Evolutionary conservation across 2,888 invertebrate genomes (phyloP).

Genomic region (Alentia gelatinosa): DNA sequence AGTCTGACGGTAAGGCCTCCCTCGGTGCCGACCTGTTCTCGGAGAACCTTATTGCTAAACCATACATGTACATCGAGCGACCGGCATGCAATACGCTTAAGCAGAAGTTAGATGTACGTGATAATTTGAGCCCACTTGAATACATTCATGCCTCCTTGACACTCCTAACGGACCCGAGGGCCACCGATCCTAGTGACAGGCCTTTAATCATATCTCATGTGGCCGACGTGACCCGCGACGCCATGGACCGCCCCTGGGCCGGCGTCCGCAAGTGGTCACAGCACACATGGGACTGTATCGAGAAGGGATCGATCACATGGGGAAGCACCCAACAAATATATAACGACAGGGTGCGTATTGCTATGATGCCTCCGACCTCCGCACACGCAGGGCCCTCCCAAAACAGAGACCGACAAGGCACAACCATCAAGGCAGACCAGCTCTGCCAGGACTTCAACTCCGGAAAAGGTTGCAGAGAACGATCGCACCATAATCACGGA

Average conservation of each 20-base stretch:
- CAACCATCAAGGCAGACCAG: background rate
- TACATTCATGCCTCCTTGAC: background rate
- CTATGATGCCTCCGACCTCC: background rate
- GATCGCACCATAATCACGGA: background rate
- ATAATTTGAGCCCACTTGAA: background rate
- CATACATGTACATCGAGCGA: background rate
- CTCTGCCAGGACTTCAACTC: background rate
- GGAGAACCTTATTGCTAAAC: background rate
- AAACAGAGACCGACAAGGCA: background rate
- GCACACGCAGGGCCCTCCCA: background rate
- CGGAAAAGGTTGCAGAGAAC: slow-evolving; percentile 63
- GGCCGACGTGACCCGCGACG: background rate
- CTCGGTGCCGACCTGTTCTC: background rate
- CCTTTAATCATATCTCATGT: background rate
- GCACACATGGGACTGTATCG: background rate
- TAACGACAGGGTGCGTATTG: background rate
- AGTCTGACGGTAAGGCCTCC: background rate
- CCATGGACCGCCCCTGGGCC: background rate
- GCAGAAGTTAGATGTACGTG: background rate
- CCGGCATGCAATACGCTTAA: background rate
- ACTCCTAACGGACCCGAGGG: background rate
- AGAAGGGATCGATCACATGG: background rate
- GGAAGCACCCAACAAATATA: background rate
- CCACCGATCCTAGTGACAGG: background rate
- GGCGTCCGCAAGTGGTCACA: background rate